Conservation (phyloP, 2,888 invertebrate genomes). For the Auanema freiburgensis region DNA sequence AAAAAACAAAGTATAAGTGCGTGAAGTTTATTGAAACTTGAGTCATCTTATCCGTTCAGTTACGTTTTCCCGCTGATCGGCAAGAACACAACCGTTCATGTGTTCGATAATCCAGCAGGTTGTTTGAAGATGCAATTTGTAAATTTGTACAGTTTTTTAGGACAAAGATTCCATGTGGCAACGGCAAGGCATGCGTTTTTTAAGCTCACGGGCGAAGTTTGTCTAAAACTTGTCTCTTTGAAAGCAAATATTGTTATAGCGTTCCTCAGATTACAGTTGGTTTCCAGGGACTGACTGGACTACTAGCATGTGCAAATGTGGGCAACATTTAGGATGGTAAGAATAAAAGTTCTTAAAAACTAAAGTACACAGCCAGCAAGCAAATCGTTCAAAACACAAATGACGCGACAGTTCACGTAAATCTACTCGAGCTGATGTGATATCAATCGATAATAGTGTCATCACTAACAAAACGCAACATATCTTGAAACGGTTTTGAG, state of each 20-base stretch:
- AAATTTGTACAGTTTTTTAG: slow-evolving; percentile 19
- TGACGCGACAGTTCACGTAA: background rate
- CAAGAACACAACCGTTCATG: slow-evolving; percentile 34
- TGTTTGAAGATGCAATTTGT: slow-evolving; percentile 1
- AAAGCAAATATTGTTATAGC: slow-evolving; percentile 23
- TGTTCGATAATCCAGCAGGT: slow-evolving; percentile 40
- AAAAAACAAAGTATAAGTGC: slow-evolving; percentile 25
- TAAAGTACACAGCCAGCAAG: background rate
- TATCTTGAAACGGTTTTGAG: too few relatives aligned
- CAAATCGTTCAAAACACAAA: background rate
- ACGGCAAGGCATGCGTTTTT: slow-evolving; percentile 34
- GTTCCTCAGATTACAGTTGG: slow-evolving; percentile 31
- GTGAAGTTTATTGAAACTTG: background rate
- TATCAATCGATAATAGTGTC: slow-evolving; percentile 3
- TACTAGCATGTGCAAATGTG: slow-evolving; percentile 33
- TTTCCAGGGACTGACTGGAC: slow-evolving; percentile 42
- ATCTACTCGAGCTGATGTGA: background rate
- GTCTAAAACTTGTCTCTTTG: slow-evolving; percentile 1
- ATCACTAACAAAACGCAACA: slow-evolving; percentile 4
- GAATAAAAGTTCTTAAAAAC: background rate
- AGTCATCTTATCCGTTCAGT: slow-evolving; percentile 3
- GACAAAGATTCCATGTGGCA: slow-evolving; percentile 36
- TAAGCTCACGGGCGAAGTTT: slow-evolving; percentile 29
- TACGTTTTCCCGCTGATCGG: slow-evolving; percentile 40
- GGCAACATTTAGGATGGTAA: slow-evolving; percentile 41